A percentile compares a stretch with the other conserved stretches of the same genome.
phyloP scores from a whole-genome alignment of 2,797 vertebrate species.

The Danio aesculapii region DNA sequence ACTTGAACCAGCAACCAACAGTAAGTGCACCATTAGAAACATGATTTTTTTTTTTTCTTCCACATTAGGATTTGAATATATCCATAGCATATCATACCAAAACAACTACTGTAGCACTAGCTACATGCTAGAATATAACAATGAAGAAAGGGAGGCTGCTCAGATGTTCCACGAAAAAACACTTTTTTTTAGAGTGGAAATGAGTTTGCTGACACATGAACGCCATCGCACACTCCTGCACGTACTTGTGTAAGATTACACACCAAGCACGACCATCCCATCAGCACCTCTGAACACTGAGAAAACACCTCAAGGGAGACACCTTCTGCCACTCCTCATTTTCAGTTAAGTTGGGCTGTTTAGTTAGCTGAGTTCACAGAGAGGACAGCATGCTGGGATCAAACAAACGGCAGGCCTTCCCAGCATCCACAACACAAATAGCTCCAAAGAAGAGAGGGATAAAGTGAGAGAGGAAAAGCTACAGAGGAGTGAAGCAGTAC shows the following conservation, averaged over 20 bases:
- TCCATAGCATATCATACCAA: neutral
- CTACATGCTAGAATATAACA: neutral
- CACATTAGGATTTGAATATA: too few species aligned
- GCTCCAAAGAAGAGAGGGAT: conserved; percentile 57
- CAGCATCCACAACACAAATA: conserved; percentile 69
- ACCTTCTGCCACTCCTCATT: conserved; percentile 63
- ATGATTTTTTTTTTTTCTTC: too few species aligned
- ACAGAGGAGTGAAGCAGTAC: conserved; percentile 21
- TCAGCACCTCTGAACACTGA: conserved; percentile 48
- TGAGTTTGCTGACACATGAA: conserved; percentile 42
- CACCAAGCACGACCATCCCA: conserved; percentile 56
- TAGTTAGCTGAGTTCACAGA: conserved; percentile 72
- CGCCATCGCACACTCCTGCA: conserved; percentile 23
- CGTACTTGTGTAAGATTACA: conserved; percentile 28
- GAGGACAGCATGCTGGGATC: conserved; percentile 71
- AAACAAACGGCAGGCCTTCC: conserved; percentile 64
- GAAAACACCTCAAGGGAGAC: conserved; percentile 66
- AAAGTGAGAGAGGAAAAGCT: conserved; percentile 18
- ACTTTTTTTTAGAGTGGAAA: conserved; percentile 54
- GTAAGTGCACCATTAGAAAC: too few species aligned
- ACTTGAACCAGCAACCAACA: too few species aligned
- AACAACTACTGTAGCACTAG: neutral
- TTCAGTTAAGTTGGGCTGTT: conserved; percentile 67
- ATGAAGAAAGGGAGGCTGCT: neutral
- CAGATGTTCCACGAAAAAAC: conserved; percentile 41